A percentile compares a stretch with the other conserved stretches of the same genome.
These are phyloP conservation scores for Himalopsyche phryganea DNA, from an alignment of 1,140 invertebrate species.

Conservation along the genomic window DNA sequence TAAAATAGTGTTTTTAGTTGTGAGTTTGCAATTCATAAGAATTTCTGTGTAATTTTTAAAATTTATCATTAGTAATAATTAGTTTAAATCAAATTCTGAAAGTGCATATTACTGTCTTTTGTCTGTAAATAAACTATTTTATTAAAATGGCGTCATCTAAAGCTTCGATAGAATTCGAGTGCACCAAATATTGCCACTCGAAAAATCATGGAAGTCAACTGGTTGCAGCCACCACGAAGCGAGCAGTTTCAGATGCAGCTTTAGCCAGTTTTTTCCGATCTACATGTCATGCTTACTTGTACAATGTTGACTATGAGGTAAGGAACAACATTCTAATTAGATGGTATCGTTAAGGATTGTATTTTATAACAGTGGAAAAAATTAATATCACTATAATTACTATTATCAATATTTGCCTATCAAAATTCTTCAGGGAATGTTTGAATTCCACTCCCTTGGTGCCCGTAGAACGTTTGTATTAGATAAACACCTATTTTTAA, in stretches of 20 bases:
- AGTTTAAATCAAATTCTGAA: too few species aligned
- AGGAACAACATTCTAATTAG: not conserved
- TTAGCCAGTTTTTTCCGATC: constrained; percentile 56
- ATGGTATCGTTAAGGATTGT: not conserved
- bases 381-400: not conserved
- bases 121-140: not conserved
- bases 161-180: constrained; percentile 39
- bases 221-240: constrained; percentile 58
- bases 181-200: constrained; percentile 58
- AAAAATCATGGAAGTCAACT: constrained; percentile 57
- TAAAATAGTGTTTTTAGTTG: not conserved
- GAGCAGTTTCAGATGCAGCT: constrained; percentile 53
- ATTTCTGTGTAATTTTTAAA: too few species aligned
- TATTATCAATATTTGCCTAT: too few species aligned
- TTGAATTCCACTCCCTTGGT: too few species aligned
- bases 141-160: constrained; percentile 45
- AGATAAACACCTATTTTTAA: too few species aligned
- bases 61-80: not conserved
- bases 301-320: constrained; percentile 53
- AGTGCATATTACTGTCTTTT: too few species aligned
- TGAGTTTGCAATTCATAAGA: not conserved
- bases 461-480: too few species aligned
- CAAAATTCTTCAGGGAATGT: too few species aligned
- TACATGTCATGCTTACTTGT: constrained; percentile 58
- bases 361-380: not conserved